A percentile compares a stretch with the other conserved stretches of the same genome.
Conservation (phyloP, 2,113 vertebrate species). For the Gasterosteus aculeatus region DNA sequence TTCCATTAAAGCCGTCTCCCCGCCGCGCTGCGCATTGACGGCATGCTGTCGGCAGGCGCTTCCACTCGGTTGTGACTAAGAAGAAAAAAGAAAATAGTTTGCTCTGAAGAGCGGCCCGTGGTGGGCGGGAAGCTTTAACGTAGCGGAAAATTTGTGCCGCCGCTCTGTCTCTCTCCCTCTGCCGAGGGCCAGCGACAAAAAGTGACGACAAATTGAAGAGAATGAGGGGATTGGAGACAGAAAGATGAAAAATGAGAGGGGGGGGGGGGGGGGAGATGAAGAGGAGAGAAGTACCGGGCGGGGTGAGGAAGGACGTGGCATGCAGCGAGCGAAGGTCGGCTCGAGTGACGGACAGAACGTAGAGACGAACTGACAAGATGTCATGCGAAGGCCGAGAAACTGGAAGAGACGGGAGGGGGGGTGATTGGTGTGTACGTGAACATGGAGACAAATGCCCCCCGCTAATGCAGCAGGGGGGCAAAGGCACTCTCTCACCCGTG, state of each 20-base stretch:
- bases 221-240: conserved; percentile 2
- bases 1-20: conserved; percentile 26
- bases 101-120: conserved; percentile 40
- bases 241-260: not conserved
- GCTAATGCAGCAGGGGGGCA: conserved; percentile 23
- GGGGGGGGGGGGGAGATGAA: not conserved
- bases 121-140: conserved; percentile 50
- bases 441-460: conserved; percentile 47
- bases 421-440: conserved; percentile 23
- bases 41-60: conserved; percentile 29
- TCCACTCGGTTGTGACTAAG: conserved; percentile 49
- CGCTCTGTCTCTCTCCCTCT: conserved; percentile 10
- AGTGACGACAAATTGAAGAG: conserved; percentile 45
- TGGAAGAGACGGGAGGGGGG: conserved; percentile 10
- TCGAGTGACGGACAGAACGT: conserved; percentile 27
- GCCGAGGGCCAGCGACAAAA: conserved; percentile 3
- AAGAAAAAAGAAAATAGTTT: conserved; percentile 43
- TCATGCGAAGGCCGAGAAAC: conserved; percentile 33
- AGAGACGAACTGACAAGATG: conserved; percentile 44
- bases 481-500: conserved; percentile 33
- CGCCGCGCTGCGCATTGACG: conserved; percentile 16
- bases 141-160: conserved; percentile 50
- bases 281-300: not conserved
- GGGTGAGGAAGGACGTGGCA: not conserved
- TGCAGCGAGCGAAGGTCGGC: conserved; percentile 3